Evolutionary conservation across 1,140 invertebrate species (phyloP).

Genomic region (Cyclargus thomasi): DNA sequence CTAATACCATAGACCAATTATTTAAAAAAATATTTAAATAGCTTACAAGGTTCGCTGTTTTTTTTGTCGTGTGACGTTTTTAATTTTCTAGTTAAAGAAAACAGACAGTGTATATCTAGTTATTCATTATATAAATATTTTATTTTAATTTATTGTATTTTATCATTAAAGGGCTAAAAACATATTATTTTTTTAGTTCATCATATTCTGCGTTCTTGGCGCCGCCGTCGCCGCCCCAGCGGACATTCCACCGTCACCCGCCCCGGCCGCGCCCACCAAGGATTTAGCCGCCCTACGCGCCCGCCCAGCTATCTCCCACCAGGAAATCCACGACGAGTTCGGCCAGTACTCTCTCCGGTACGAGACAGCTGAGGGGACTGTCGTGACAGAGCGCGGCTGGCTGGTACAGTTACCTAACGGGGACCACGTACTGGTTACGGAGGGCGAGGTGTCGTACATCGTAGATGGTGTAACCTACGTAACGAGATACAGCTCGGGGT

Average conservation of each 20-base stretch:
- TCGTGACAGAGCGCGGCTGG: slow-evolving; percentile 50
- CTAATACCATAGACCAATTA: no score
- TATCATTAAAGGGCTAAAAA: background rate
- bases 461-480: slow-evolving; percentile 50
- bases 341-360: slow-evolving; percentile 64
- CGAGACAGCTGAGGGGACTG: slow-evolving; percentile 57
- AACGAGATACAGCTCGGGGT: slow-evolving; percentile 54
- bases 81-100: no score
- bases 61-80: no score
- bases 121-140: no score
- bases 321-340: slow-evolving; percentile 53
- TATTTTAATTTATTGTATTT: no score
- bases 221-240: slow-evolving; percentile 13
- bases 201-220: slow-evolving; percentile 7
- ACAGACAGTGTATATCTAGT: no score
- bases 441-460: slow-evolving; percentile 53
- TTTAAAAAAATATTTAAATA: no score
- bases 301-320: slow-evolving; percentile 41
- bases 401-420: slow-evolving; percentile 49
- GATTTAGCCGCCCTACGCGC: background rate
- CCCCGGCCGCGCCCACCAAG: no score
- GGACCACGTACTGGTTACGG: slow-evolving; percentile 49
- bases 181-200: background rate
- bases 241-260: background rate
- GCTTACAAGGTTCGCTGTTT: no score